Conservation (phyloP, 37 sponge, comb jelly and placozoan genomes). For the Chondrosia reniformis region DNA sequence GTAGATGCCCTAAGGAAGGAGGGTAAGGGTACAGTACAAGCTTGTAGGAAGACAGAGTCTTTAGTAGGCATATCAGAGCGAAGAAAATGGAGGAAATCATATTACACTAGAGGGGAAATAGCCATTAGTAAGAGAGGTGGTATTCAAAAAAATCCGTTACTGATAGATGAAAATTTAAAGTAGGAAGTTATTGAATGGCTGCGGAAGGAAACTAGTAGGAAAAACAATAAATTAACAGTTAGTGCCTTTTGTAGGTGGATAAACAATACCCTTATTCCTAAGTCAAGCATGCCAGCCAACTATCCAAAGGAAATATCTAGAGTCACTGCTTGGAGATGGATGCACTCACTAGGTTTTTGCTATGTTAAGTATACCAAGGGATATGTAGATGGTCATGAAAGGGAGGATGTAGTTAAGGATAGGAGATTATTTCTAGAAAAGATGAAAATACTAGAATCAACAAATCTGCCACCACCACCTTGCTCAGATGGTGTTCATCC, state of each 20-base stretch:
- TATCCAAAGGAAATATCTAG: not conserved
- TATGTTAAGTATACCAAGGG: not conserved
- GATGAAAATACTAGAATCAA: not conserved
- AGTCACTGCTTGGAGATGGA: slow-evolving; percentile 9
- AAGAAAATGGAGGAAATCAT: not conserved
- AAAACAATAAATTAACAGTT: not conserved
- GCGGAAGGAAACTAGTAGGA: not conserved
- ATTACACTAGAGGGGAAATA: not conserved
- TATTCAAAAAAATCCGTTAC: too few species aligned
- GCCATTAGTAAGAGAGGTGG: not conserved
- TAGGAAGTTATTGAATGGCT: not conserved
- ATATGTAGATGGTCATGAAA: slow-evolving; percentile 4
- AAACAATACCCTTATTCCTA: not conserved
- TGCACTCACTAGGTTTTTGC: not conserved
- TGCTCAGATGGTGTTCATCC: not conserved
- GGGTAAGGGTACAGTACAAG: not conserved
- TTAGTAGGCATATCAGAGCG: slow-evolving; percentile 2
- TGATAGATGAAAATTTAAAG: too few species aligned
- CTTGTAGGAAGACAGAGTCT: not conserved
- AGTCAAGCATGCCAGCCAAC: not conserved
- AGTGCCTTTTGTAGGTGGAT: not conserved
- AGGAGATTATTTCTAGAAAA: not conserved
- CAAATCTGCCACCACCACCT: not conserved
- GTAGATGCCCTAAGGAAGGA: not conserved
- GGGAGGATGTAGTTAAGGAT: not conserved